Conservation (phyloP, 92 coral and sea anemone genomes). For the Porites rus region DNA sequence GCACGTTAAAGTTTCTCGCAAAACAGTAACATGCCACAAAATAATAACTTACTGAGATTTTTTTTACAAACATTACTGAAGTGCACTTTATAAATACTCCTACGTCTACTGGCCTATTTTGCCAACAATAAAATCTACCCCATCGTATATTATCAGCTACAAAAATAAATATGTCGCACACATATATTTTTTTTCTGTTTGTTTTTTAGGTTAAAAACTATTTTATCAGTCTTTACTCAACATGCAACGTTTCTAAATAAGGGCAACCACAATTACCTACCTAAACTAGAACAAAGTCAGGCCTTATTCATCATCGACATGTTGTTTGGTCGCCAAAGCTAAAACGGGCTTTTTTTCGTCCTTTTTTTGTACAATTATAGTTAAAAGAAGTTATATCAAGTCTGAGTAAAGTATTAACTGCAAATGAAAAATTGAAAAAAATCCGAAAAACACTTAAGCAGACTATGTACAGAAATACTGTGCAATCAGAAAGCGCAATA, state of each 20-base stretch:
- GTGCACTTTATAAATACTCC: slow-evolving; percentile 28
- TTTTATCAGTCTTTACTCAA: slow-evolving; percentile 23
- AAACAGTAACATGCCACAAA: slow-evolving; percentile 25
- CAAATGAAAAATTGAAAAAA: slow-evolving; percentile 30
- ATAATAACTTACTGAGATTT: slow-evolving; percentile 18
- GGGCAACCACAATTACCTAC: slow-evolving; percentile 16
- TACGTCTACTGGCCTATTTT: background rate
- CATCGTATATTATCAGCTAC: slow-evolving; percentile 1
- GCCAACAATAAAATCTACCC: slow-evolving; percentile 27
- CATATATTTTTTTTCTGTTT: slow-evolving; percentile 16
- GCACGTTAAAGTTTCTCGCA: slow-evolving; percentile 3
- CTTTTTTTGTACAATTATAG: slow-evolving; percentile 16
- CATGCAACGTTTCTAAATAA: background rate
- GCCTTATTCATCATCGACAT: background rate
- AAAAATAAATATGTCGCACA: slow-evolving; percentile 27
- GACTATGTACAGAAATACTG: slow-evolving; percentile 21
- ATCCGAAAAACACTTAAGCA: slow-evolving; percentile 10
- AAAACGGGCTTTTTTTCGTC: slow-evolving; percentile 14
- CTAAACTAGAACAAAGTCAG: background rate
- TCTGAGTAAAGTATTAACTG: background rate
- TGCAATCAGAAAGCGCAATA: slow-evolving; percentile 8
- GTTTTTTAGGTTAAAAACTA: slow-evolving; percentile 22
- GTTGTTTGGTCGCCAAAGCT: background rate
- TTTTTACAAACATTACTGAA: background rate
- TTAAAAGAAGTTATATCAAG: slow-evolving; percentile 26